Base-by-base conservation (phyloP, 2,888 invertebrate genomes). In the Heterodera filipjevi region DNA sequence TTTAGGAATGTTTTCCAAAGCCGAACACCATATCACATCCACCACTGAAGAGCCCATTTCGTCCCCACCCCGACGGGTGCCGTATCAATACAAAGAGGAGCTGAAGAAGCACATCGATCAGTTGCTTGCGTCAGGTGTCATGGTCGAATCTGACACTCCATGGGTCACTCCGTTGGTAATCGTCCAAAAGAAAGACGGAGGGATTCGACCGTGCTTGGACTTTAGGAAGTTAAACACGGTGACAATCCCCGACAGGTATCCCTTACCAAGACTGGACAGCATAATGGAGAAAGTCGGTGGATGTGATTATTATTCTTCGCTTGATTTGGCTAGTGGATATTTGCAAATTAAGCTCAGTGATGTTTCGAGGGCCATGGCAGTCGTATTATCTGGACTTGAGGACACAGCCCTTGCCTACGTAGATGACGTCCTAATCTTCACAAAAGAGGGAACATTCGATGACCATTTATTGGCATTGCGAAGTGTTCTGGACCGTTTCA, bases 81-180 rank as follows among this genome's bases (percentile, higher is more conserved):
- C 84, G n/a, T 71, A 68, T 3, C 80, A 80, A n/a, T 82, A 75
- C 49, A 80, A 78, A 73, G 73, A 77, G 0, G 80, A 84, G 44
- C 70, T 84, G 0, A 79, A 84, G n/a, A 71, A 81, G n/a, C 83
- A 84, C 71, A 82, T 84, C 6, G 79, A 84, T 22, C 27, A 77
- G 0, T 76, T 84, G 6, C 1, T 81, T 0, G 59, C 66, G 64
- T 77, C 81, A 0, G 82, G 81, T 12, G 33, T 79, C 2, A 77
- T 85, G 39, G 78, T 78, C 0, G 82, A 83, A 53, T 74, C 78
- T 3, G 79, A 84, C 75, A 83, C 84, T 3, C 84, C 83, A 6
- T 49, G 49, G 49, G 49, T 49, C 3, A 19, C 49, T 3, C 14
- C 14, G 3, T 19, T 49, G 19, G 49, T 49, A 3, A 19, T 49